phyloP scores from a whole-genome alignment of 2,113 vertebrate genomes.

The Synchiropus splendidus region DNA sequence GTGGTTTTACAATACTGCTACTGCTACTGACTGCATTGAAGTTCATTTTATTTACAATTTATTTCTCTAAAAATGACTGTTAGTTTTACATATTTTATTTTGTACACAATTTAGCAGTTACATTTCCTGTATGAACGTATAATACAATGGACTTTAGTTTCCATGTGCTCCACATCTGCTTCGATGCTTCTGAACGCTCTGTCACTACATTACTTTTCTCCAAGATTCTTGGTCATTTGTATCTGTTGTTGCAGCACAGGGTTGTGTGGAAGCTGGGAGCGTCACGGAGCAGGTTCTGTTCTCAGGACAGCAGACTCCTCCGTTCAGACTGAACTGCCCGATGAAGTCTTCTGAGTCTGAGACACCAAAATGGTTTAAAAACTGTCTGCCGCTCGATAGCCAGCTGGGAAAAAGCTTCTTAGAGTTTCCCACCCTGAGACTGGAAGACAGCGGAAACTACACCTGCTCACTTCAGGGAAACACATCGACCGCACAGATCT shows the following conservation, averaged over 20 bases:
- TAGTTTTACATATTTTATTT: no score
- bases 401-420: constrained; percentile 29
- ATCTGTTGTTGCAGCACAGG: constrained; percentile 32
- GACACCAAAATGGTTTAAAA: constrained; percentile 35
- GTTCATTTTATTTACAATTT: no score
- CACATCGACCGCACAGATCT: constrained; percentile 36
- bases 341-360: constrained; percentile 3
- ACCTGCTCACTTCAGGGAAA: constrained; percentile 37
- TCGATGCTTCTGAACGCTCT: no score
- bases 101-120: no score
- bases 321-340: constrained; percentile 37
- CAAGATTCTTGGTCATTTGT: no score
- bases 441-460: constrained; percentile 46
- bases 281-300: constrained; percentile 28
- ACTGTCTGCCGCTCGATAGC: constrained; percentile 25
- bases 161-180: no score
- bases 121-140: no score
- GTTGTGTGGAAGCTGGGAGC: constrained; percentile 33
- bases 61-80: no score
- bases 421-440: constrained; percentile 29
- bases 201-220: no score
- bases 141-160: no score
- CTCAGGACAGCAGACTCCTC: constrained; percentile 11
- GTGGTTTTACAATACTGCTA: no score
- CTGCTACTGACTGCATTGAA: no score